A percentile compares a stretch with the other conserved stretches of the same genome.
phyloP scores from a whole-genome alignment of 2,797 vertebrate species.

The Knipowitschia caucasica region DNA sequence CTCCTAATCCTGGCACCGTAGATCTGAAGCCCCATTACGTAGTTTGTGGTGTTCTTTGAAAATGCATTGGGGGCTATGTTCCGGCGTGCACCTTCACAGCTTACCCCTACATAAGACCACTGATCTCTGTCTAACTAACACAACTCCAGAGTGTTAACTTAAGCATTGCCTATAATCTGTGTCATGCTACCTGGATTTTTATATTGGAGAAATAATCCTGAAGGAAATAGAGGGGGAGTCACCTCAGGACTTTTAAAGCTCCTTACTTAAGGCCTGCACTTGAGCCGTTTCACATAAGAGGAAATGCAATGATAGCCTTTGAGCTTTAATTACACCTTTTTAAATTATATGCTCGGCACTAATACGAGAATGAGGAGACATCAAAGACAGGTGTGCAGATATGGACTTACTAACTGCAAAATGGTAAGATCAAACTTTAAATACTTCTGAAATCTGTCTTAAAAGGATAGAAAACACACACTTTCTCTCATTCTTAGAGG shows the following conservation, averaged over 20 bases:
- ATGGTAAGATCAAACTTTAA: too few species aligned
- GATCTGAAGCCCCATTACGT: conserved; percentile 59
- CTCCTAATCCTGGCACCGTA: conserved; percentile 65
- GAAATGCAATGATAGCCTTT: conserved; percentile 61
- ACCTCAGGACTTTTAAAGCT: conserved; percentile 72
- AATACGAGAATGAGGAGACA: too few species aligned
- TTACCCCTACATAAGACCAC: conserved; percentile 67
- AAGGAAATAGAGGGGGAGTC: conserved; percentile 41
- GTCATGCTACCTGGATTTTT: conserved; percentile 76
- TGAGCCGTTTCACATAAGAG: conserved; percentile 47
- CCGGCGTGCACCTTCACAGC: conserved; percentile 61
- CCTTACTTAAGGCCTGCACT: conserved; percentile 65
- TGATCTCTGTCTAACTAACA: conserved; percentile 67
- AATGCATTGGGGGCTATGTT: conserved; percentile 46
- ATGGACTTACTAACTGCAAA: too few species aligned
- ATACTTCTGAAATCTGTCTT: too few species aligned
- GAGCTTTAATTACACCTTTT: conserved; percentile 50
- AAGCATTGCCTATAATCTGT: conserved; percentile 70
- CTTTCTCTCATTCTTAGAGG: too few species aligned
- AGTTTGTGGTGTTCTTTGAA: conserved; percentile 57
- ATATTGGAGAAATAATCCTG: conserved; percentile 73
- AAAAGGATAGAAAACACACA: too few species aligned
- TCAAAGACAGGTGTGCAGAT: too few species aligned
- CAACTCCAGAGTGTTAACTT: conserved; percentile 62
- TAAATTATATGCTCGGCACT: conserved; percentile 32